Base-by-base conservation (phyloP, 1,140 invertebrate genomes). In the Camponotus pennsylvanicus region DNA sequence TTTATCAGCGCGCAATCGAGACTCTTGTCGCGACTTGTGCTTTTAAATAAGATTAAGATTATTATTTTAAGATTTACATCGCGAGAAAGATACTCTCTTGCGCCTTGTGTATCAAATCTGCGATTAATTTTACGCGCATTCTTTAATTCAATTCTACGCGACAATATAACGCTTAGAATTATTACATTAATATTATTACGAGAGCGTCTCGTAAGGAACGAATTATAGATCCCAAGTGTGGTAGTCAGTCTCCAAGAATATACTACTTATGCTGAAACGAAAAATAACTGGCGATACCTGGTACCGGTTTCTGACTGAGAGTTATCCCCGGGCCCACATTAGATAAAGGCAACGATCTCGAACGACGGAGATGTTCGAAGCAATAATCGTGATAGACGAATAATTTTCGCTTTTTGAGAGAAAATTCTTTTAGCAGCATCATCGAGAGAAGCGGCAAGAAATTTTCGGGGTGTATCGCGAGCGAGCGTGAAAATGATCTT, bases 1-100 rank as follows among this genome's bases (percentile, higher is more conserved):
- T 45, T 27, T 55, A 11, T 27, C 13, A 67, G 32, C 32, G 13
- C 42, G 21, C 45, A 45, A 79, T 79, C 34, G 55, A 79, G 32
- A 79, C 37, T 49, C 45, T 37, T 67, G 52, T 55, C 34, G 42
- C 45, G 15, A 18, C 15, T 78, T n/a, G 27, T 42, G 63, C 49
- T 37, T 55, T 67, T 78, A 21, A n/a, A 11, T 76, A 77, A 61
- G 27, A 76, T 9, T 40, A 32, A 67, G 61, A 52, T 49, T 63
- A 64, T 63, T 63, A 27, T 78, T 55, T 40, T 21, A 27, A 79
- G 32, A 52, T 67, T 40, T 27, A 52, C 6, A 37, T 66, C 34
- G 32, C 61, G 63, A 49, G 45, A 49, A 13, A 49, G 45, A 6
- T 37, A 66, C n/a, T 49, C 37, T 37, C 34, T 34, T 27, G 11